phyloP scores from a whole-genome alignment of 2,797 vertebrate genomes.

The Clarias laeviceps region DNA sequence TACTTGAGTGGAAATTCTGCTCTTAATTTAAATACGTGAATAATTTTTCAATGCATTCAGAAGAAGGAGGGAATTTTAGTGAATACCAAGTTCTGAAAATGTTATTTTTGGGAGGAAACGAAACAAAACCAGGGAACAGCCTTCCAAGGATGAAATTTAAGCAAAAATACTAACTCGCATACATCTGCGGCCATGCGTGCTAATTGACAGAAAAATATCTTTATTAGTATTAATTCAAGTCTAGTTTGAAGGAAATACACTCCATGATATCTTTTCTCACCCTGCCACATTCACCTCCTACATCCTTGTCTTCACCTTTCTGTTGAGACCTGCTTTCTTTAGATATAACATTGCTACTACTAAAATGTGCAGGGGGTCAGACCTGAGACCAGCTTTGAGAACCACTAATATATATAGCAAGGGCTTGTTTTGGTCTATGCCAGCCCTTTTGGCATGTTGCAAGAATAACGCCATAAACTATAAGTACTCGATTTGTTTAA shows the following conservation, averaged over 20 bases:
- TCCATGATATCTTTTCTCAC: neutral
- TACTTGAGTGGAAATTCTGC: no score
- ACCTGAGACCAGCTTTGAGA: no score
- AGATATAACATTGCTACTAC: neutral
- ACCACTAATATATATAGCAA: neutral
- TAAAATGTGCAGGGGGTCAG: no score
- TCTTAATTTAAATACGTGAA: no score
- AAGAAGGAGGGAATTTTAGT: no score
- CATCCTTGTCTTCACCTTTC: neutral
- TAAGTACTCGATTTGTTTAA: neutral
- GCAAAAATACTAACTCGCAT: neutral
- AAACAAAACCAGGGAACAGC: neutral
- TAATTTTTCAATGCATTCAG: no score
- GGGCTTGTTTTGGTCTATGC: neutral
- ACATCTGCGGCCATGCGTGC: neutral
- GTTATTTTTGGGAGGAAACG: neutral
- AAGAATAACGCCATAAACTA: neutral
- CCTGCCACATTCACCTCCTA: neutral
- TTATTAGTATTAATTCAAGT: neutral
- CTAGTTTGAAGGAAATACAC: neutral
- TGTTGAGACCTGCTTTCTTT: neutral
- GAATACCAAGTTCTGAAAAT: no score
- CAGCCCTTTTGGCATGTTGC: neutral
- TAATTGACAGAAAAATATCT: slow-evolving; percentile 8
- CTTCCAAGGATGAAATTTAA: neutral